Evolutionary conservation across 2,797 vertebrate species (phyloP).

Genomic region (Hippopotamyrus pictus): DNA sequence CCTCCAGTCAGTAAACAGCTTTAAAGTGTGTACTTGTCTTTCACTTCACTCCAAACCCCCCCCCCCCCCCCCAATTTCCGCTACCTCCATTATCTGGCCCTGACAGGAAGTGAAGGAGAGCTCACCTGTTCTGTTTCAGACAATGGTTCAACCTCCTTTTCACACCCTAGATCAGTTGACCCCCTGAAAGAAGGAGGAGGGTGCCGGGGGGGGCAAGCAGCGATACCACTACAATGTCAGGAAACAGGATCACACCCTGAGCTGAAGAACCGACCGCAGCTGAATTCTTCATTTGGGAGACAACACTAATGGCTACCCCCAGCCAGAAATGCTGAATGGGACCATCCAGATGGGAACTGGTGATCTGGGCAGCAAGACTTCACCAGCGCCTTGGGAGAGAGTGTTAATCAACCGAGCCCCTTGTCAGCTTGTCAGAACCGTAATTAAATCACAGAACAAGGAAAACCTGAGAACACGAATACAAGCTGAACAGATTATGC

Average conservation of each 20-base stretch:
- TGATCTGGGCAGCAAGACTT: background rate
- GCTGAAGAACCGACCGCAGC: background rate
- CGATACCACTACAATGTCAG: background rate
- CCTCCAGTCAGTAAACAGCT: background rate
- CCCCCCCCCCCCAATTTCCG: background rate
- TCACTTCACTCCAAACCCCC: background rate
- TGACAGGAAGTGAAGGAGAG: background rate
- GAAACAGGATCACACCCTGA: background rate
- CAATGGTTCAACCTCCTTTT: background rate
- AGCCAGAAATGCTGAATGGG: background rate
- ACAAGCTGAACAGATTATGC: background rate
- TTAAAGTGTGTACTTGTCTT: background rate
- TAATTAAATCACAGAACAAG: background rate
- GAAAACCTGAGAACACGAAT: background rate
- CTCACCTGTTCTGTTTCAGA: background rate
- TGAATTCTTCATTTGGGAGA: background rate
- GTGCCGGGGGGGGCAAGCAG: background rate
- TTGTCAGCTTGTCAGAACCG: background rate
- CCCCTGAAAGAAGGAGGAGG: background rate
- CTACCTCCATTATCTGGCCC: background rate
- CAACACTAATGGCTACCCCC: background rate
- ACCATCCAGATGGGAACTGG: background rate
- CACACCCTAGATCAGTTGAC: background rate
- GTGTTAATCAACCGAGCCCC: background rate
- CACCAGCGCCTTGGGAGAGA: background rate